Evolutionary conservation across 2,888 invertebrate genomes (phyloP).

Genomic region (Latrodectus hesperus): DNA sequence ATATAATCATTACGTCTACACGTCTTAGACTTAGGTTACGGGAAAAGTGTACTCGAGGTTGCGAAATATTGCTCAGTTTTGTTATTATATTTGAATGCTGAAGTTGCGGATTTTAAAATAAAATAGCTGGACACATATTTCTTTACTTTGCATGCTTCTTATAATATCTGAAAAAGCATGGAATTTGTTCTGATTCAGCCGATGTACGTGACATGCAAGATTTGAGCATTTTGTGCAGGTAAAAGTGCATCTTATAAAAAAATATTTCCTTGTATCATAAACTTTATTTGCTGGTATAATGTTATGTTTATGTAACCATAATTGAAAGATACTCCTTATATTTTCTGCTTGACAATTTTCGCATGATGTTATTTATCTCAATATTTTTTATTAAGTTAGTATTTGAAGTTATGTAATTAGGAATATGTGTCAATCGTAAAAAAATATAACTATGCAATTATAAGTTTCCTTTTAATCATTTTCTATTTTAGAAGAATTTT

Average conservation of each 20-base stretch:
- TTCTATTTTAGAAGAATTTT: no score
- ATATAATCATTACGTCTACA: constrained; percentile 24
- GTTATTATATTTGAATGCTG: constrained; percentile 17
- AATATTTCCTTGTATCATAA: background rate
- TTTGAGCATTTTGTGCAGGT: constrained; percentile 21
- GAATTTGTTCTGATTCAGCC: background rate
- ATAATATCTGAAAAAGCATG: constrained; percentile 3
- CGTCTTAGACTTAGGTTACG: constrained; percentile 10
- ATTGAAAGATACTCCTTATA: no score
- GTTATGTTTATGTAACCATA: no score
- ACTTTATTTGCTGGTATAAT: no score
- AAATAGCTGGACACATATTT: background rate
- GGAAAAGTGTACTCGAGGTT: constrained; percentile 5
- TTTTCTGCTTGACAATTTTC: no score
- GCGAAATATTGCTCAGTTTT: constrained; percentile 33
- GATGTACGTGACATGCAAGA: constrained; percentile 32
- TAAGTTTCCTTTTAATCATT: no score
- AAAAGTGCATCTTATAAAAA: background rate
- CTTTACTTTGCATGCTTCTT: background rate
- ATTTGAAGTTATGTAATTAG: no score
- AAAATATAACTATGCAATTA: no score
- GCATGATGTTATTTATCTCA: no score
- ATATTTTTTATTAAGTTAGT: no score
- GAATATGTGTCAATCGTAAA: no score
- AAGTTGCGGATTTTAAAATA: constrained; percentile 18